These are phyloP conservation scores for Anguilla japonica DNA, from an alignment of 2,113 vertebrate genomes.

Conservation along the genomic window DNA sequence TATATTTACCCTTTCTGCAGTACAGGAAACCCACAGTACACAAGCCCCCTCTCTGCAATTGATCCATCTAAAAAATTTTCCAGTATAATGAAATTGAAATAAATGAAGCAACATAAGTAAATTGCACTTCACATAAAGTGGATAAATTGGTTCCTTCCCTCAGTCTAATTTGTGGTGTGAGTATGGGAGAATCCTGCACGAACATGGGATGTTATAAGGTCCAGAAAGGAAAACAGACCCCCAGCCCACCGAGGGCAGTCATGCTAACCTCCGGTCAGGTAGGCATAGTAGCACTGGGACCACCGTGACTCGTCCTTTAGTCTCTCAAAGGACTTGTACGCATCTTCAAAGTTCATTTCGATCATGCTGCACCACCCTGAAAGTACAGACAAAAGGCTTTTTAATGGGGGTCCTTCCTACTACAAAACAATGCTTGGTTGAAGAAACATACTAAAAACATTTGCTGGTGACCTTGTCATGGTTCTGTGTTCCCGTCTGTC, in stretches of 20 bases:
- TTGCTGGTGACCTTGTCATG: not conserved
- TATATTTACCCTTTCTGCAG: too few relatives aligned
- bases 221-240: not conserved
- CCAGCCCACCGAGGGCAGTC: not conserved
- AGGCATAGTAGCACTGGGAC: slow-evolving; percentile 99
- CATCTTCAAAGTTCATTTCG: slow-evolving; percentile 95
- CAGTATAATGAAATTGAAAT: too few relatives aligned
- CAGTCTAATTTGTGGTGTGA: too few relatives aligned
- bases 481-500: too few relatives aligned
- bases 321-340: slow-evolving; percentile 85
- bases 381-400: slow-evolving; percentile 9
- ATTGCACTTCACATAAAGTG: too few relatives aligned
- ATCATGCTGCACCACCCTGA: too few relatives aligned
- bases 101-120: too few relatives aligned
- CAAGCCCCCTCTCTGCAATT: not conserved
- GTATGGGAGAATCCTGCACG: too few relatives aligned
- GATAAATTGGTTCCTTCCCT: too few relatives aligned
- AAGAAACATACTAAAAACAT: not conserved
- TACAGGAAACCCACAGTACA: too few relatives aligned
- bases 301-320: slow-evolving; percentile 96
- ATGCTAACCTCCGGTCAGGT: slow-evolving; percentile 85
- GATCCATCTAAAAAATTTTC: too few relatives aligned
- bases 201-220: too few relatives aligned
- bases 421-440: not conserved
- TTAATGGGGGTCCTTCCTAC: not conserved